Percentiles rank a stretch among this genome's conserved stretches.
phyloP scores from a whole-genome alignment of 1,140 invertebrate genomes.

The Asbolus verrucosus region DNA sequence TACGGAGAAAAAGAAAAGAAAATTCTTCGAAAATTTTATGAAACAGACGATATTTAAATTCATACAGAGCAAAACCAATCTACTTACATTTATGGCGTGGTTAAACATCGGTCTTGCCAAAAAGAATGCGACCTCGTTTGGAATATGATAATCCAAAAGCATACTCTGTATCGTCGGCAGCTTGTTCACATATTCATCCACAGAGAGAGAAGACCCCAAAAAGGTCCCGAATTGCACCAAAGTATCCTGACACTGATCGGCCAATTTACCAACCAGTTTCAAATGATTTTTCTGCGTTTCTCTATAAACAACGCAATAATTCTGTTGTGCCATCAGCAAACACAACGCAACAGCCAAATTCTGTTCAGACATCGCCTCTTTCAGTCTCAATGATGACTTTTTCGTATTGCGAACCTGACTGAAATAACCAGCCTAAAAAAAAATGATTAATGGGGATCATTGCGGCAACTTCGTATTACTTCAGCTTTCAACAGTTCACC shows the following conservation, averaged over 20 bases:
- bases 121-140: slow-evolving; percentile 97
- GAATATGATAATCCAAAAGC: slow-evolving; percentile 93
- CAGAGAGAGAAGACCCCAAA: slow-evolving; percentile 89
- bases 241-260: slow-evolving; percentile 96
- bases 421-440: slow-evolving; percentile 89
- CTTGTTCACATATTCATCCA: slow-evolving; percentile 93
- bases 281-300: slow-evolving; percentile 90
- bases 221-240: slow-evolving; percentile 98
- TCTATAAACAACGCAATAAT: slow-evolving; percentile 91
- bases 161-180: slow-evolving; percentile 91
- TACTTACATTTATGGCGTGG: slow-evolving; percentile 87
- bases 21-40: no score
- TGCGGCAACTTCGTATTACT: slow-evolving; percentile 67
- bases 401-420: slow-evolving; percentile 97
- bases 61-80: no score
- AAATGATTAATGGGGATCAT: slow-evolving; percentile 29
- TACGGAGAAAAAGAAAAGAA: no score
- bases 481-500: slow-evolving; percentile 95
- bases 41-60: no score
- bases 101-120: slow-evolving; percentile 91
- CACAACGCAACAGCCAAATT: slow-evolving; percentile 94
- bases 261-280: slow-evolving; percentile 88
- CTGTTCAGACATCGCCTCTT: slow-evolving; percentile 90
- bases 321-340: slow-evolving; percentile 96
- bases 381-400: slow-evolving; percentile 94